phyloP scores from a whole-genome alignment of 2,113 vertebrate species.

The Sander vitreus region DNA sequence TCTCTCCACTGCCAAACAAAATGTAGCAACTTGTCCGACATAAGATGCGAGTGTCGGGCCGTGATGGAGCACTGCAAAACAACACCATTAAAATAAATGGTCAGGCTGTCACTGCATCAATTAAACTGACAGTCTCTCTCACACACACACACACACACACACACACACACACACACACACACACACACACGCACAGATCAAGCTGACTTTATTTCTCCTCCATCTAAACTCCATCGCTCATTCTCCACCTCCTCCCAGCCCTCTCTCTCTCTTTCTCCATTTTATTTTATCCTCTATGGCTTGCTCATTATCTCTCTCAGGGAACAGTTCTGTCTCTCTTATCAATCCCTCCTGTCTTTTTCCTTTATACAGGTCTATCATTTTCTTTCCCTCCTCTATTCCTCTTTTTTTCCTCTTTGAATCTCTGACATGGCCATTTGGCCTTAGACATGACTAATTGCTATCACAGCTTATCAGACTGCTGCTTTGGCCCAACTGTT shows the following conservation, averaged over 20 bases:
- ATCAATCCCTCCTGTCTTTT: constrained; percentile 61
- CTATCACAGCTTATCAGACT: constrained; percentile 76
- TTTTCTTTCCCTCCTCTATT: constrained; percentile 24
- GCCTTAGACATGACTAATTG: constrained; percentile 74
- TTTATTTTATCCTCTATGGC: constrained; percentile 49
- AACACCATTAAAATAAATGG: constrained; percentile 75
- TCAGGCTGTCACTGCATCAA: constrained; percentile 69
- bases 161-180: constrained; percentile 4
- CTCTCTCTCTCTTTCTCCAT: constrained; percentile 18
- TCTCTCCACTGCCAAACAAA: constrained; percentile 25
- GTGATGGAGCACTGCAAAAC: constrained; percentile 62
- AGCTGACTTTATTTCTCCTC: constrained; percentile 60
- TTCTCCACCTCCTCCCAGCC: constrained; percentile 30
- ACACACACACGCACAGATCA: constrained; percentile 19
- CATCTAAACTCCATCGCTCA: constrained; percentile 55
- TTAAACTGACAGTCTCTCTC: constrained; percentile 65
- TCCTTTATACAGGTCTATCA: constrained; percentile 53
- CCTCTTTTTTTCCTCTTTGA: constrained; percentile 14
- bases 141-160: constrained; percentile 14
- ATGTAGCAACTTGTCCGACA: constrained; percentile 63
- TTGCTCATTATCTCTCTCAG: constrained; percentile 64
- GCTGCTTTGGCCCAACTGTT: constrained; percentile 57
- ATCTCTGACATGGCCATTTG: constrained; percentile 71
- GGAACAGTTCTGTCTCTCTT: constrained; percentile 59
- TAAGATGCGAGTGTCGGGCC: constrained; percentile 58